Evolutionary conservation across 2,113 vertebrate species (phyloP), one percentile per base, ranked within the genome.

Genomic region (Peromyscus californicus): DNA sequence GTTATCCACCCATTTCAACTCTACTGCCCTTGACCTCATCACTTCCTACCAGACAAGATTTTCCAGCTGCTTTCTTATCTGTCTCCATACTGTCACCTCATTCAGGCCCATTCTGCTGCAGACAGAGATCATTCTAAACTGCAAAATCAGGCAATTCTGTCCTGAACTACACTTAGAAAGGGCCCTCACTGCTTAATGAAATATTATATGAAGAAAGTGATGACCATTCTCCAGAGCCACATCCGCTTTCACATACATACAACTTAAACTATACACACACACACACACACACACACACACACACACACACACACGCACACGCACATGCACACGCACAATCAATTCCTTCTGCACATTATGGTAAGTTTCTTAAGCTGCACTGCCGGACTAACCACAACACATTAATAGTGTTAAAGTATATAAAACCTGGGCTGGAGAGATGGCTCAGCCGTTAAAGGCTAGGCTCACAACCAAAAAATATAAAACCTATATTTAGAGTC

Each of bases 401-500:
- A 74, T 65, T 45, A 91, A 2, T 17, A 95, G 39, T 72, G 45
- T 69, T 83, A 78, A 92, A 93, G 74, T 89, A 79, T 26, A 11
- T 61, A 80, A n/a, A 70, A 61, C 63, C 13, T 89, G n/a, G n/a
- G n/a, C n/a, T n/a, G n/a, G n/a, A n/a, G n/a, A n/a, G n/a, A n/a
- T n/a, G n/a, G n/a, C n/a, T n/a, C n/a, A n/a, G n/a, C n/a, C n/a
- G n/a, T n/a, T n/a, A n/a, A n/a, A n/a, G n/a, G n/a, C n/a, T n/a
- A n/a, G n/a, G n/a, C n/a, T n/a, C n/a, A n/a, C n/a, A n/a, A n/a
- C n/a, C n/a, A n/a, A n/a, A n/a, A n/a, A n/a, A 79, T 26, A 11
- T 61, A 80, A n/a, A 70, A 61, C 63, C 13, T 89, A 74, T 19
- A 87, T 70, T 93, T 72, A 91, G 82, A 93, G 65, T 72, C 89